A percentile compares a stretch with the other conserved stretches of the same genome.
These are phyloP conservation scores for Pachydiplax longipennis DNA, from an alignment of 2,888 invertebrate species.

Conservation along the genomic window DNA sequence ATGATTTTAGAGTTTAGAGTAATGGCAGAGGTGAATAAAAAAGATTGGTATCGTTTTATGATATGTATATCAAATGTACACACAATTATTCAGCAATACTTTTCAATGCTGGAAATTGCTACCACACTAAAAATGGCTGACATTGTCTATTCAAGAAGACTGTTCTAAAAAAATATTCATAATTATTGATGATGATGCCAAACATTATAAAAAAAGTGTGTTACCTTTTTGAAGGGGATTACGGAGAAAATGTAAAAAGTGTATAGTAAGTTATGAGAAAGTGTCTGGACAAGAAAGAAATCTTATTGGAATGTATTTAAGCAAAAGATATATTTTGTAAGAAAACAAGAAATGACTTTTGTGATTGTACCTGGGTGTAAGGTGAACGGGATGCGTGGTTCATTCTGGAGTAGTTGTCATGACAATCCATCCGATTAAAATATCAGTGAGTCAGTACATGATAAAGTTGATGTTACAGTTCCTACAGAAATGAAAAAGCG, in stretches of 20 bases:
- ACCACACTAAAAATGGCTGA: slow-evolving; percentile 42
- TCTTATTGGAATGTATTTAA: slow-evolving; percentile 43
- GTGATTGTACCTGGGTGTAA: slow-evolving; percentile 45
- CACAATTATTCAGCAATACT: slow-evolving; percentile 44
- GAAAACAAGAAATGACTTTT: slow-evolving; percentile 43
- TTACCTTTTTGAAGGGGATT: slow-evolving; percentile 38
- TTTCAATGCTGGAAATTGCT: slow-evolving; percentile 44
- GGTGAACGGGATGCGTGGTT: slow-evolving; percentile 35
- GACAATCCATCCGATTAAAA: slow-evolving; percentile 43
- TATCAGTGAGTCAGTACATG: slow-evolving; percentile 45
- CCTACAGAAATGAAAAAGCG: slow-evolving; percentile 41
- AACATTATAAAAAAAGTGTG: slow-evolving; percentile 40
- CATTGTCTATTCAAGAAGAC: slow-evolving; percentile 43
- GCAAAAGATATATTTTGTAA: slow-evolving; percentile 45
- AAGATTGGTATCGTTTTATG: slow-evolving; percentile 44
- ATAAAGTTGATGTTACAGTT: slow-evolving; percentile 44
- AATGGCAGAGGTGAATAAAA: slow-evolving; percentile 36
- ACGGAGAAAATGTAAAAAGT: slow-evolving; percentile 38
- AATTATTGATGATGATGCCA: slow-evolving; percentile 41
- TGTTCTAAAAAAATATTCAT: slow-evolving; percentile 38
- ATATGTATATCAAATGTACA: slow-evolving; percentile 44
- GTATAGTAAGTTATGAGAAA: slow-evolving; percentile 44
- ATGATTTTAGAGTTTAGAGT: slow-evolving; percentile 37
- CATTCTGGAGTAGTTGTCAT: slow-evolving; percentile 43
- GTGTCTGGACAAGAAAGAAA: slow-evolving; percentile 45